A percentile compares a stretch with the other conserved stretches of the same genome.
phyloP scores from a whole-genome alignment of 2,888 invertebrate genomes.

The Eremobia ochroleuca region DNA sequence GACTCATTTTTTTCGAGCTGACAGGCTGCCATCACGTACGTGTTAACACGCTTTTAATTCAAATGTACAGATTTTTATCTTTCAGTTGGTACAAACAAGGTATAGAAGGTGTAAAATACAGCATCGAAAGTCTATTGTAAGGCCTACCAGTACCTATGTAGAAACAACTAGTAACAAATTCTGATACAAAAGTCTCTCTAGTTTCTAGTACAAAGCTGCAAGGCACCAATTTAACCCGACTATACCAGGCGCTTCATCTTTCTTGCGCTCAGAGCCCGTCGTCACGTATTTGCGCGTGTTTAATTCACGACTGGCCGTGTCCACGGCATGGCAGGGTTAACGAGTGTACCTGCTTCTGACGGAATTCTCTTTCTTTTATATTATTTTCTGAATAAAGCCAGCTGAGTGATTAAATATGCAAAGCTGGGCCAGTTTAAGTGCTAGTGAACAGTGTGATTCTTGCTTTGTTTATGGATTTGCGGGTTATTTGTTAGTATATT shows the following conservation, averaged over 20 bases:
- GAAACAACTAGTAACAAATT: slow-evolving; percentile 11
- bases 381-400: slow-evolving; percentile 63
- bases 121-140: background rate
- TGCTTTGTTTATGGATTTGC: slow-evolving; percentile 48
- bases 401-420: slow-evolving; percentile 63
- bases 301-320: slow-evolving; percentile 73
- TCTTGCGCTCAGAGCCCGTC: slow-evolving; percentile 45
- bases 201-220: slow-evolving; percentile 22
- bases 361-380: slow-evolving; percentile 62
- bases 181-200: slow-evolving; percentile 18
- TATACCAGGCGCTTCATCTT: slow-evolving; percentile 50
- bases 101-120: no score
- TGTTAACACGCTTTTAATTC: no score
- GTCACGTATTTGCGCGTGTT: slow-evolving; percentile 74
- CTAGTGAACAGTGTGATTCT: slow-evolving; percentile 61
- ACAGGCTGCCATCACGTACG: no score
- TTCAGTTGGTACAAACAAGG: background rate
- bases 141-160: background rate
- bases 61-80: background rate
- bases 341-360: slow-evolving; percentile 67
- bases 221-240: slow-evolving; percentile 40
- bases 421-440: slow-evolving; percentile 59
- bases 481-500: slow-evolving; percentile 42
- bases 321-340: slow-evolving; percentile 67
- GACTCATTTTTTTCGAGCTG: no score